Evolutionary conservation across 2,113 vertebrate species (phyloP), one percentile per base, ranked within the genome.

Genomic region (Marmota monax): DNA sequence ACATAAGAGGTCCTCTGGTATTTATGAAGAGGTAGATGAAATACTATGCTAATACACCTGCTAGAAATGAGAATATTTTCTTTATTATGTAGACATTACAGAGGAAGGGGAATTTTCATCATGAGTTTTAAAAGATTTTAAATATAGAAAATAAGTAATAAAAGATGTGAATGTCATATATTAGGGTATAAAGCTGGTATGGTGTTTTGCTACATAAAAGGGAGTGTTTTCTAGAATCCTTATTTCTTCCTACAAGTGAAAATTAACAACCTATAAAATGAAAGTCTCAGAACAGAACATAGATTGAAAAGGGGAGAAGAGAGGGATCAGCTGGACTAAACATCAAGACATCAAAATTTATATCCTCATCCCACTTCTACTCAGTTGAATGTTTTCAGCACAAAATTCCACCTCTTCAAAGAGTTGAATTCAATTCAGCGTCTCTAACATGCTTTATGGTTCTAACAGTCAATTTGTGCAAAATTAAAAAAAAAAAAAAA

Each of bases 191-290:
- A 45, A 84, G 92, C 37, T 90, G 27, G 58, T 69, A 84, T 27
- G 27, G 5, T 94, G 45, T 20, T 90, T 96, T 97, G 73, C 77
- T 95, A 77, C 17, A 53, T 82, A 79, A 87, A 97, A 89, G 22
- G 34, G 13, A 94, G 2, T 53, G 56, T 86, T 94, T 95, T 58
- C 78, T 87, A 80, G 83, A 58, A 76, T 86, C 79, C 94, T 88
- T 88, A 58, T 37, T n/a, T 95, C 48, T 91, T 90, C 42, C 48
- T 74, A 48, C 58, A 87, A 86, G 53, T 85, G 45, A 92, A 95
- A 94, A 89, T 45, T 48, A 85, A 73, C 20, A 77, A 34, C 39
- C 72, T 92, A 91, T 34, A 93, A 95, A 85, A 63, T 90, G 10
- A 94, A 92, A 89, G 69, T 76, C 45, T 82, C 8, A 74, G 65